Evolutionary conservation across 2,888 invertebrate genomes (phyloP), one percentile per base, ranked within the genome.

Genomic region (Cyaniris semiargus): DNA sequence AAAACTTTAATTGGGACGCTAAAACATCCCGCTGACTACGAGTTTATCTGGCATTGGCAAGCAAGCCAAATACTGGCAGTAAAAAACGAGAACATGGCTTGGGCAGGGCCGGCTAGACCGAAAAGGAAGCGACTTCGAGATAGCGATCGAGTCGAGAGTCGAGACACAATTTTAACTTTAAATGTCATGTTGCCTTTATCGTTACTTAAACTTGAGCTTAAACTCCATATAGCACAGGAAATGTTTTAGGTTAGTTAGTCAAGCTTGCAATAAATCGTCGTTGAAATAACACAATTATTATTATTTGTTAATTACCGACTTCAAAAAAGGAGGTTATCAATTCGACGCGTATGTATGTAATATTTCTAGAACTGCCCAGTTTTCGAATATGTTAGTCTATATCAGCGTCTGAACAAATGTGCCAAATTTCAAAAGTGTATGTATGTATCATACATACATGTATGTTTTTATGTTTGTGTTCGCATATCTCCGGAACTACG

Each of bases 51-150:
- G 71, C 71, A 71, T 71, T 71, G 21, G 56, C 53, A 71, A 53
- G 48, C 71, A 48, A 71, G 77, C 75, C 72, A 78, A 76, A 78
- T 79, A 77, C 79, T 78, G 78, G 76, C 56, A 76, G 58, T 77
- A 78, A 79, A 79, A 79, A 79, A 78, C 78, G 76, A 79, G 77
- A 76, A 79, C 78, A 78, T 76, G 76, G 53, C 60, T 75, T 74
- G 71, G 76, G 75, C 71, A 70, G 76, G 70, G 66, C 66, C n/a
- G 13, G 60, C 58, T 58, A 58, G 58, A n/a, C 53, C 74, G 75
- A 76, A 74, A 79, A 78, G 79, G 79, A 79, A 79, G 74, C 78
- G 75, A 74, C 78, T 78, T 48, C 71, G 75, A 71, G 79, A 79
- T 78, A 76, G 76, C 76, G 72, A 77, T 77, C 76, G 53, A 18